A percentile compares a stretch with the other conserved stretches of the same genome.
Evolutionary conservation across 2,888 invertebrate genomes (phyloP).

Genomic region (Laspeyria flexula): DNA sequence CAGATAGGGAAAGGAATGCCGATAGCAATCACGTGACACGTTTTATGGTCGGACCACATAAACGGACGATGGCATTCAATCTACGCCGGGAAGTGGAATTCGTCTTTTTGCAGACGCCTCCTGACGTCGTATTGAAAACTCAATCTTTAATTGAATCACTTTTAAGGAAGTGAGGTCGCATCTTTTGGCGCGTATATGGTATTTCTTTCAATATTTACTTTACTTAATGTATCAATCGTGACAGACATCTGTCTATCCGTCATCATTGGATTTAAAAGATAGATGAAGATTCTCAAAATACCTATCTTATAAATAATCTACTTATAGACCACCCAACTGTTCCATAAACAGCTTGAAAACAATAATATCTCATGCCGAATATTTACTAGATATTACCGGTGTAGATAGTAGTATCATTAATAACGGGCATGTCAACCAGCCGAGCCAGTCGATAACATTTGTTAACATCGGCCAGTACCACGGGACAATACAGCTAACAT

Average conservation of each 20-base stretch:
- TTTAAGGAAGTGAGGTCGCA: slow-evolving; percentile 16
- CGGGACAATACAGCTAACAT: slow-evolving; percentile 43
- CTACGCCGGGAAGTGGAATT: slow-evolving; percentile 32
- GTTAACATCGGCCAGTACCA: slow-evolving; percentile 60
- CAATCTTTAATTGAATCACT: slow-evolving; percentile 32
- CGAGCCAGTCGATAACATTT: slow-evolving; percentile 62
- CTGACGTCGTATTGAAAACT: slow-evolving; percentile 27
- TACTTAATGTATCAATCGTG: too few species aligned
- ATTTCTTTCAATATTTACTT: background rate
- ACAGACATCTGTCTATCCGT: too few species aligned
- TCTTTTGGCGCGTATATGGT: slow-evolving; percentile 13
- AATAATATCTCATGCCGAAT: slow-evolving; percentile 49
- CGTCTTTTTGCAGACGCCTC: slow-evolving; percentile 36
- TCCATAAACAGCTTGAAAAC: slow-evolving; percentile 37
- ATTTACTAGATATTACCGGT: slow-evolving; percentile 51
- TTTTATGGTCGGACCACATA: slow-evolving; percentile 53
- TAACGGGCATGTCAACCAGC: slow-evolving; percentile 59
- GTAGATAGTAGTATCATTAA: slow-evolving; percentile 58
- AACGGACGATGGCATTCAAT: slow-evolving; percentile 48
- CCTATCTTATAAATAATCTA: too few species aligned
- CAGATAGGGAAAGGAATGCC: slow-evolving; percentile 59
- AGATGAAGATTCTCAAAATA: too few species aligned
- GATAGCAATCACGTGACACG: slow-evolving; percentile 61
- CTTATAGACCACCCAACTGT: slow-evolving; percentile 42
- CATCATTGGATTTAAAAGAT: too few species aligned